Evolutionary conservation across 2,888 invertebrate species (phyloP).

Genomic region (Pardosa pseudoannulata): DNA sequence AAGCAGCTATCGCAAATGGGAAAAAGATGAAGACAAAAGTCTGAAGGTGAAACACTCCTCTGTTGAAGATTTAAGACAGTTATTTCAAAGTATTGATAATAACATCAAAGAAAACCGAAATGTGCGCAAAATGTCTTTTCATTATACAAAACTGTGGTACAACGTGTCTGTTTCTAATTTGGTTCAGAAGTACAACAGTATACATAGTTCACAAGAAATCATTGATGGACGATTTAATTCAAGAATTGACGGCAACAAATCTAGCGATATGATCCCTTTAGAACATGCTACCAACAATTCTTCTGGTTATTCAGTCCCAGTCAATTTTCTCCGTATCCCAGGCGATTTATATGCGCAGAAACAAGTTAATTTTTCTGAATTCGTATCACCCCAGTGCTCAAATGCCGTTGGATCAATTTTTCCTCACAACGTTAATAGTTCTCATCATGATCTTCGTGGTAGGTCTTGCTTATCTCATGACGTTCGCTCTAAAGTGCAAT

Average conservation of each 20-base stretch:
- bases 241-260: background rate
- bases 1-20: conserved; percentile 22
- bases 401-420: background rate
- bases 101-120: background rate
- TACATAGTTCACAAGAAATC: conserved; percentile 13
- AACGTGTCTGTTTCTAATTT: conserved; percentile 63
- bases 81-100: conserved; percentile 29
- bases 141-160: conserved; percentile 42
- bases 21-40: conserved; percentile 33
- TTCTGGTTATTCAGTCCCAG: background rate
- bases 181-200: conserved; percentile 52
- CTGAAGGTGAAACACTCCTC: conserved; percentile 41
- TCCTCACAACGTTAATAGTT: background rate
- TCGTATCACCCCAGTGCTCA: background rate
- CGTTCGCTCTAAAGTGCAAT: conserved; percentile 43
- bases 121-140: conserved; percentile 35
- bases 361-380: background rate
- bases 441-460: background rate
- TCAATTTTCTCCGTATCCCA: background rate
- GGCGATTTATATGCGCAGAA: background rate
- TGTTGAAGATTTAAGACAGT: conserved; percentile 53
- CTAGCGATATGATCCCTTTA: no score
- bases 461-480: background rate
- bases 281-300: no score
- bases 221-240: background rate